Evolutionary conservation across 2,113 vertebrate genomes (phyloP).

Genomic region (Pelodiscus sinensis): DNA sequence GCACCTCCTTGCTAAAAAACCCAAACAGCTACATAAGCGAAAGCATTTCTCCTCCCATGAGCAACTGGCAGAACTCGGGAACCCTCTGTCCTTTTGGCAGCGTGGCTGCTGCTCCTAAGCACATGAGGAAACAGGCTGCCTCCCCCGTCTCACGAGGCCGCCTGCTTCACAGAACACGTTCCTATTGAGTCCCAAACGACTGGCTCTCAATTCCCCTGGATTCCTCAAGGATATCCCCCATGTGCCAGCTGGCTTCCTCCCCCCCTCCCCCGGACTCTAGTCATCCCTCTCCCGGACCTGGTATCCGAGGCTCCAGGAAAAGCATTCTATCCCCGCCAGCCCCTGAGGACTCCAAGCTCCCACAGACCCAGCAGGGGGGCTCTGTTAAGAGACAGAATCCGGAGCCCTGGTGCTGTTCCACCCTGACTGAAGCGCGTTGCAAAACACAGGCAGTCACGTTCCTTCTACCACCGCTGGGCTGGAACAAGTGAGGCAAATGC

Average conservation of each 20-base stretch:
- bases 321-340: background rate
- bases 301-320: background rate
- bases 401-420: background rate
- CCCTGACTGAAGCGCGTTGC: background rate
- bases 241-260: background rate
- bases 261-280: background rate
- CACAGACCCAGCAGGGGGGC: too few relatives aligned
- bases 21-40: background rate
- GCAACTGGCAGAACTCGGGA: background rate
- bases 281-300: background rate
- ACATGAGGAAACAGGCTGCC: fast-evolving
- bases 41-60: background rate
- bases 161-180: background rate
- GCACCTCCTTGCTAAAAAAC: background rate
- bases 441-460: background rate
- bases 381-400: background rate
- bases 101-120: background rate
- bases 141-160: too few relatives aligned
- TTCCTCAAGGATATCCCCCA: background rate
- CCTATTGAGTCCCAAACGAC: background rate
- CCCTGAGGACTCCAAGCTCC: background rate
- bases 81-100: background rate
- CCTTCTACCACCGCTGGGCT: background rate
- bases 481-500: background rate
- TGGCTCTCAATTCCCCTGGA: background rate